Evolutionary conservation across 2,888 invertebrate genomes (phyloP).

Genomic region (Venustoraphidia nigricollis): DNA sequence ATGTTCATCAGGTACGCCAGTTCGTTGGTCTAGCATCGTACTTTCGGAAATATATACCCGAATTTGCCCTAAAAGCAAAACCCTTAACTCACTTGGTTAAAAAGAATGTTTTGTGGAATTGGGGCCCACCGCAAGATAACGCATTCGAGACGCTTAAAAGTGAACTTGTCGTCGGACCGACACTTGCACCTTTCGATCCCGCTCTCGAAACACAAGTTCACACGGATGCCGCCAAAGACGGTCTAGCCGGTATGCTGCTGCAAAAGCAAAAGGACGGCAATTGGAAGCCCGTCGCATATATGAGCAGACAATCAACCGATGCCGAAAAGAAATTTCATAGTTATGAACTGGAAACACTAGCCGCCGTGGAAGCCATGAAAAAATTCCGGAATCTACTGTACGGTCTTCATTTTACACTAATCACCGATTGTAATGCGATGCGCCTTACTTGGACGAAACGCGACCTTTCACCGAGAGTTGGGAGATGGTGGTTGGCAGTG

Average conservation of each 20-base stretch:
- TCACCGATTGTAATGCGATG: constrained; percentile 15
- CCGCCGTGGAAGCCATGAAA: background rate
- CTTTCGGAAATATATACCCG: constrained; percentile 13
- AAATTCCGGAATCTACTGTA: background rate
- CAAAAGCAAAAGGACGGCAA: constrained; percentile 5
- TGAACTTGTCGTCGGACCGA: constrained; percentile 7
- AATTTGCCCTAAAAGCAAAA: constrained; percentile 10
- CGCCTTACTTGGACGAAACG: constrained; percentile 8
- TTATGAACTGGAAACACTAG: background rate
- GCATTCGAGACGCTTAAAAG: constrained; percentile 3
- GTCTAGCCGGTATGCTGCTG: constrained; percentile 2
- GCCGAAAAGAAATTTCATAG: background rate
- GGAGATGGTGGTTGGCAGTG: constrained; percentile 7
- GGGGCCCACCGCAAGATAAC: constrained; percentile 2
- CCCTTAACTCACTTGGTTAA: constrained; percentile 10
- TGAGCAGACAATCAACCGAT: background rate
- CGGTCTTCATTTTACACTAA: constrained; percentile 3
- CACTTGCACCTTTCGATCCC: constrained; percentile 3
- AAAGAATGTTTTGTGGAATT: constrained; percentile 2
- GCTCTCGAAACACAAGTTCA: background rate
- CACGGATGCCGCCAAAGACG: constrained; percentile 4
- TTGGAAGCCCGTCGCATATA: background rate
- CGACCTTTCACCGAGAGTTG: constrained; percentile 10
- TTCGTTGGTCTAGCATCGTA: constrained; percentile 14
- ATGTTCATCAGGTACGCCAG: constrained; percentile 10